Percentiles rank a stretch among this genome's conserved stretches.
Evolutionary conservation across 2,113 vertebrate species (phyloP).

Genomic region (Notiomystis cincta): DNA sequence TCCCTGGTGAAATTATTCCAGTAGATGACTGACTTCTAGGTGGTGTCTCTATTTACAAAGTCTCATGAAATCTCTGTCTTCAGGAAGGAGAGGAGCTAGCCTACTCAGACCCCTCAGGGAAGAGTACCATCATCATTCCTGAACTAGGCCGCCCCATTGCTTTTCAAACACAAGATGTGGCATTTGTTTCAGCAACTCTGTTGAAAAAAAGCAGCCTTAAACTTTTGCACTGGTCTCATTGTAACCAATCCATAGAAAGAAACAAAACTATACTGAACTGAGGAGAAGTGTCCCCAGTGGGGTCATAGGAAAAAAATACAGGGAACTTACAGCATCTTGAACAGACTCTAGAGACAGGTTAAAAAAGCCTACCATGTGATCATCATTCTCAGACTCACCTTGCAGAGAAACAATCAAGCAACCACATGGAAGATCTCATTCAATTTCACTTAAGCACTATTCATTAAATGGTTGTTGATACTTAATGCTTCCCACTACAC

Average conservation of each 20-base stretch:
- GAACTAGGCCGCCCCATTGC: not conserved
- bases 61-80: not conserved
- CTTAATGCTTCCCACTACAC: not conserved
- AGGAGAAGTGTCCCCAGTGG: not conserved
- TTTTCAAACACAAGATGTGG: not conserved
- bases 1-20: not conserved
- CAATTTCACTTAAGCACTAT: not conserved
- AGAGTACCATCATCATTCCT: not conserved
- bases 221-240: not conserved
- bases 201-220: not conserved
- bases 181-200: not conserved
- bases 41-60: not conserved
- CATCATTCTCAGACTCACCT: not conserved
- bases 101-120: not conserved
- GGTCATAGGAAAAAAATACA: not conserved
- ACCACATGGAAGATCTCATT: not conserved
- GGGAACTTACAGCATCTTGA: not conserved
- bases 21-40: not conserved
- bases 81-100: not conserved
- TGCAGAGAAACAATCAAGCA: not conserved
- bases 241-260: not conserved
- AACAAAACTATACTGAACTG: not conserved
- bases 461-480: not conserved
- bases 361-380: not conserved
- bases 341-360: not conserved